Conservation (phyloP, 2,113 vertebrate species). For the Heptranchias perlo region DNA sequence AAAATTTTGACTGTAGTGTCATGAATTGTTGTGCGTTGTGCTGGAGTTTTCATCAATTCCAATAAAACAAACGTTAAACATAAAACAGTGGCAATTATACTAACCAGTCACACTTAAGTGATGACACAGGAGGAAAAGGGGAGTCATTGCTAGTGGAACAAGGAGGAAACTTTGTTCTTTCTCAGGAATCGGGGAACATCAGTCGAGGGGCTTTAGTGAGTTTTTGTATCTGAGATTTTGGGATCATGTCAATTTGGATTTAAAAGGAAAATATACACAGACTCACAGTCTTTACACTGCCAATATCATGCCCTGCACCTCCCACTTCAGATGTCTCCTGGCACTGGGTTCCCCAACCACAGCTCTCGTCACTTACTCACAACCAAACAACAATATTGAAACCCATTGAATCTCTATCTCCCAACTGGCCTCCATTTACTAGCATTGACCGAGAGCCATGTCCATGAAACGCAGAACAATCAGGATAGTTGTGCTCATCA, state of each 20-base stretch:
- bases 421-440: background rate
- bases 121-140: background rate
- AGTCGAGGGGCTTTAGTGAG: background rate
- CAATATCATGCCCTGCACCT: background rate
- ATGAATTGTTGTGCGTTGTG: background rate
- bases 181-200: background rate
- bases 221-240: background rate
- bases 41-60: background rate
- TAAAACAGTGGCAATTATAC: background rate
- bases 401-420: background rate
- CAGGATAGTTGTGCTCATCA: background rate
- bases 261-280: background rate
- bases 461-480: background rate
- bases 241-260: background rate
- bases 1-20: background rate
- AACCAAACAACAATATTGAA: background rate
- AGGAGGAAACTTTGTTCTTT: background rate
- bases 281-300: background rate
- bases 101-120: background rate
- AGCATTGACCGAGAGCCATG: background rate
- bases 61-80: background rate
- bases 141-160: background rate
- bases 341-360: background rate
- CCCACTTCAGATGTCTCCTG: background rate
- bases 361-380: background rate